Evolutionary conservation across 2,888 invertebrate species (phyloP).

Genomic region (Pseudanteris insignis): DNA sequence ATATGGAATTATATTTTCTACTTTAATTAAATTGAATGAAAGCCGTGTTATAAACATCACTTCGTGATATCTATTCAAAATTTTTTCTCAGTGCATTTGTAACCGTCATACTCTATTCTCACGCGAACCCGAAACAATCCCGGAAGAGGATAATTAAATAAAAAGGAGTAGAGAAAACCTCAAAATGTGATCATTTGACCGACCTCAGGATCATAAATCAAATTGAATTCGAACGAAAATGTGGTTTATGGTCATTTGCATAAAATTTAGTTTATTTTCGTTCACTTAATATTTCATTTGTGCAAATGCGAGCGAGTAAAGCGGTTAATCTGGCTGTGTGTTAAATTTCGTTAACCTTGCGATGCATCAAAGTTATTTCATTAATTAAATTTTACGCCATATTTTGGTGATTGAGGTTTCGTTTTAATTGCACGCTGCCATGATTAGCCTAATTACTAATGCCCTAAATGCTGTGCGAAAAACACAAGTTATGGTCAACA

Average conservation of each 20-base stretch:
- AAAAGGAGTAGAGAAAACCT: no score
- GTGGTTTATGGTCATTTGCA: slow-evolving; percentile 11
- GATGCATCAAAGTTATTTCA: slow-evolving; percentile 22
- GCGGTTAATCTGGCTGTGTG: slow-evolving; percentile 21
- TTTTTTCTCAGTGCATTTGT: no score
- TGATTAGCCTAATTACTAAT: slow-evolving; percentile 24
- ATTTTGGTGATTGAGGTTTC: slow-evolving; percentile 34
- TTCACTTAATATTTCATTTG: slow-evolving; percentile 36
- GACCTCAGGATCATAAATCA: slow-evolving; percentile 32
- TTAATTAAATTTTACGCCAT: slow-evolving; percentile 31
- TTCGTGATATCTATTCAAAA: no score
- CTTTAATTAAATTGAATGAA: no score
- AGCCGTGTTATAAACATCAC: no score
- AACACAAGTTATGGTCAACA: slow-evolving; percentile 9
- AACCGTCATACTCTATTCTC: no score
- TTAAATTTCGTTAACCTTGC: slow-evolving; percentile 35
- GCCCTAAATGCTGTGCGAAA: slow-evolving; percentile 11
- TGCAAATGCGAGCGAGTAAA: slow-evolving; percentile 8
- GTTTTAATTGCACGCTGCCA: slow-evolving; percentile 21
- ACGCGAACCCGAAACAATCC: no score
- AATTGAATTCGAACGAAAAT: slow-evolving; percentile 13
- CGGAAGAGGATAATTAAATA: no score
- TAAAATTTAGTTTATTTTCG: slow-evolving; percentile 30
- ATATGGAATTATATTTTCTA: no score
- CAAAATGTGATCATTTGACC: no score